phyloP scores from a whole-genome alignment of 35 echinoderm and acorn worm genomes.

The Antedon bifida region DNA sequence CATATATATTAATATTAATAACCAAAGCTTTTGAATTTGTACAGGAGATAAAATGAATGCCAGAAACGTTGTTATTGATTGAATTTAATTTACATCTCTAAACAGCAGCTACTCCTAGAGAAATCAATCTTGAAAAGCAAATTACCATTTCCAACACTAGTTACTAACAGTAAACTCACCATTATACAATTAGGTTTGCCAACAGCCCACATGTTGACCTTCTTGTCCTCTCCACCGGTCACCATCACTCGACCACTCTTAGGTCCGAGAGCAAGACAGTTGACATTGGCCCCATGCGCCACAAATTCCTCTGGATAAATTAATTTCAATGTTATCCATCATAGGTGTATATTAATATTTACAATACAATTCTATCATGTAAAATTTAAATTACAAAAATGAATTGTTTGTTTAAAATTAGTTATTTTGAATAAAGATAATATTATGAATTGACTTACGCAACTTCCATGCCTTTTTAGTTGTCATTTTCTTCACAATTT shows the following conservation, averaged over 20 bases:
- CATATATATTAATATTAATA: too few relatives aligned
- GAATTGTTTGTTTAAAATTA: neutral
- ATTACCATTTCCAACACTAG: too few relatives aligned
- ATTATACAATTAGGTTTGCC: conserved; percentile 96
- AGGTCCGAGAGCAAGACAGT: conserved; percentile 72
- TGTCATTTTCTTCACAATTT: conserved; percentile 32
- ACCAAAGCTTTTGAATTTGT: too few relatives aligned
- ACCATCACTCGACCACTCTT: conserved; percentile 90
- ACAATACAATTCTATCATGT: neutral
- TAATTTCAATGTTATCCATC: too few relatives aligned
- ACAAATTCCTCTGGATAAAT: conserved; percentile 83
- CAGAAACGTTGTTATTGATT: too few relatives aligned
- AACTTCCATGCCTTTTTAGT: conserved; percentile 75
- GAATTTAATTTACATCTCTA: too few relatives aligned
- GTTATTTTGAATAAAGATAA: neutral
- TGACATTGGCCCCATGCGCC: conserved; percentile 78
- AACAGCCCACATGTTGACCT: conserved; percentile 97
- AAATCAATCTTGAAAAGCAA: too few relatives aligned
- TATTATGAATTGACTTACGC: conserved; percentile 33
- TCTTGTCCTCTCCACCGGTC: conserved; percentile 91
- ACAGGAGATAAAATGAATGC: too few relatives aligned
- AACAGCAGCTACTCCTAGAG: too few relatives aligned
- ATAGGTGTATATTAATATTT: neutral
- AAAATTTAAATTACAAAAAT: neutral
- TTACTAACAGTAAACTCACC: conserved; percentile 25